Evolutionary conservation across 2,113 vertebrate genomes (phyloP).

Genomic region (Psilopsiagon aymara): DNA sequence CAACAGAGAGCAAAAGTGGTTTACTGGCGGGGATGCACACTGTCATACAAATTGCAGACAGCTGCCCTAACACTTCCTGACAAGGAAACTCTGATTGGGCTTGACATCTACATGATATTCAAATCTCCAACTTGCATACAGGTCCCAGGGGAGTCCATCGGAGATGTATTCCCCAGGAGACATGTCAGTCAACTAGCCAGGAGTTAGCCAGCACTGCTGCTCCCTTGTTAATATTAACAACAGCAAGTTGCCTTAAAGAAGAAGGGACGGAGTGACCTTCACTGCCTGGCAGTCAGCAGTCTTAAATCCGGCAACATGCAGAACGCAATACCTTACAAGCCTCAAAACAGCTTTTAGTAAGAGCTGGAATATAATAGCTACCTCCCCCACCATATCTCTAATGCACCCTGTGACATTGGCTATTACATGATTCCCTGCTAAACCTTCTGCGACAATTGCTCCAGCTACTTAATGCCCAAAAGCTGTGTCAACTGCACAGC

Average conservation of each 20-base stretch:
- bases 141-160: neutral
- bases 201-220: neutral
- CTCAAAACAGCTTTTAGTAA: neutral
- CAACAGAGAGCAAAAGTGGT: neutral
- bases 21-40: conserved; percentile 5
- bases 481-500: neutral
- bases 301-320: neutral
- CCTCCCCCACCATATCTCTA: neutral
- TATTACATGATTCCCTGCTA: rapidly evolving
- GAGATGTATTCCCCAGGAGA: neutral
- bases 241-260: neutral
- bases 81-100: conserved; percentile 3
- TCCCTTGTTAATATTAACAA: neutral
- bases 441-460: neutral
- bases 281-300: neutral
- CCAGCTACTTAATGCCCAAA: neutral
- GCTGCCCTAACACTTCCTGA: conserved; percentile 38
- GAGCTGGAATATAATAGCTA: neutral
- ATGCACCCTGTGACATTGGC: neutral
- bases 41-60: conserved; percentile 51
- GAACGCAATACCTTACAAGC: neutral
- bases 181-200: neutral
- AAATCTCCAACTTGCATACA: neutral
- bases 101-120: neutral
- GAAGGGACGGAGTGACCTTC: conserved; percentile 29